phyloP scores from a whole-genome alignment of 2,797 vertebrate genomes.

The Hydrolagus colliei region DNA sequence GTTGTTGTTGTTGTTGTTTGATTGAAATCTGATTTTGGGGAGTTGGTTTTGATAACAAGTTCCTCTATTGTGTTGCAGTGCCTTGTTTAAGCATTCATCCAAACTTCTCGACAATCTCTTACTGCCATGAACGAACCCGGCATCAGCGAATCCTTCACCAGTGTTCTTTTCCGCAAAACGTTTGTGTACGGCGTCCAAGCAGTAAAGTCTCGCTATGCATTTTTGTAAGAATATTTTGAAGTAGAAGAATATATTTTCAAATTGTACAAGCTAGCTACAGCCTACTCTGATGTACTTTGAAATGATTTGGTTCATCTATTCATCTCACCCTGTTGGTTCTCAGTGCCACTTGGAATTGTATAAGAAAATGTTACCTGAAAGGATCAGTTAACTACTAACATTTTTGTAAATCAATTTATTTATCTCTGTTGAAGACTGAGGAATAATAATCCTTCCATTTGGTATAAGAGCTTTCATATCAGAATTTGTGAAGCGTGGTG shows the following conservation, averaged over 20 bases:
- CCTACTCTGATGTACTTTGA: background rate
- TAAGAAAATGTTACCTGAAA: background rate
- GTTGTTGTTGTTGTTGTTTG: too few relatives aligned
- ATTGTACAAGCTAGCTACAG: background rate
- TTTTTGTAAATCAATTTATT: too few relatives aligned
- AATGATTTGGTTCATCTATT: background rate
- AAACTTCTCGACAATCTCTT: constrained; percentile 70
- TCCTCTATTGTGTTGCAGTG: constrained; percentile 51
- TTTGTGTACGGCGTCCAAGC: too few relatives aligned
- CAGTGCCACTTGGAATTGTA: background rate
- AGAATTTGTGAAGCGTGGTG: too few relatives aligned
- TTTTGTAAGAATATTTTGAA: background rate
- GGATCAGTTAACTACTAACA: too few relatives aligned
- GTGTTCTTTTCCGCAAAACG: too few relatives aligned
- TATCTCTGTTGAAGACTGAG: background rate
- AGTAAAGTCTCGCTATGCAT: background rate
- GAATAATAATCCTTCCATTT: too few relatives aligned
- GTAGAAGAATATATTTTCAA: background rate
- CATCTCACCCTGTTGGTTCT: background rate
- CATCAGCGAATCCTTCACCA: background rate
- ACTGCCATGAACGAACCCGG: constrained; percentile 43
- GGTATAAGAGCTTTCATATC: too few relatives aligned
- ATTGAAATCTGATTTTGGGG: constrained; percentile 1
- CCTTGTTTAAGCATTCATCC: constrained; percentile 69
- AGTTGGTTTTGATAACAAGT: background rate